Percentiles rank a stretch among this genome's conserved stretches.
phyloP scores from a whole-genome alignment of 2,888 invertebrate species.

The Masnerella sp. region DNA sequence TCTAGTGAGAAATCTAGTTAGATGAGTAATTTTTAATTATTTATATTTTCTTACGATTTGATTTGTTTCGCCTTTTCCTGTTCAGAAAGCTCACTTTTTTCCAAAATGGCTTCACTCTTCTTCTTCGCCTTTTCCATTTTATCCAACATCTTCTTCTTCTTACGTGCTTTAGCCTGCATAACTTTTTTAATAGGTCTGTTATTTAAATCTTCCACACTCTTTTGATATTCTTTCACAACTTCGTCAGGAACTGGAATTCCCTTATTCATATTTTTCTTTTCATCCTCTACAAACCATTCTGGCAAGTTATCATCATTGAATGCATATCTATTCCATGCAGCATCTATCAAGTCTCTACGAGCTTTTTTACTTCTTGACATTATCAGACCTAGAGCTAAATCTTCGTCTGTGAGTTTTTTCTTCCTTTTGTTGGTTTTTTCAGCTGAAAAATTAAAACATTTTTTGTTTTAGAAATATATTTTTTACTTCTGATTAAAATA shows the following conservation, averaged over 20 bases:
- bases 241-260: conserved; percentile 92
- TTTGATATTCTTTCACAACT: conserved; percentile 90
- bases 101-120: conserved; percentile 95
- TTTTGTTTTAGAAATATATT: too few species aligned
- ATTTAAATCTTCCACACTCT: conserved; percentile 90
- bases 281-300: conserved; percentile 97
- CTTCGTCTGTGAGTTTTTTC: conserved; percentile 89
- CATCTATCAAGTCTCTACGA: conserved; percentile 92
- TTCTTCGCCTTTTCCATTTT: conserved; percentile 96
- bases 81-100: conserved; percentile 92
- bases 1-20: too few species aligned
- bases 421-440: conserved; percentile 79
- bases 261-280: conserved; percentile 92
- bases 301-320: conserved; percentile 95
- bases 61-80: conserved; percentile 95
- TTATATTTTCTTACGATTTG: conserved; percentile 83
- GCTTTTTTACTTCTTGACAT: conserved; percentile 94
- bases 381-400: conserved; percentile 94
- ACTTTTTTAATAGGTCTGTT: conserved; percentile 98
- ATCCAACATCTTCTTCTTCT: conserved; percentile 92
- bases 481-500: too few species aligned
- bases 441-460: conserved; percentile 71
- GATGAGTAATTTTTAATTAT: not conserved
- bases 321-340: conserved; percentile 94
- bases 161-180: conserved; percentile 97